These are phyloP conservation scores for Oryzias curvinotus DNA, from an alignment of 2,113 vertebrate species.

Conservation along the genomic window DNA sequence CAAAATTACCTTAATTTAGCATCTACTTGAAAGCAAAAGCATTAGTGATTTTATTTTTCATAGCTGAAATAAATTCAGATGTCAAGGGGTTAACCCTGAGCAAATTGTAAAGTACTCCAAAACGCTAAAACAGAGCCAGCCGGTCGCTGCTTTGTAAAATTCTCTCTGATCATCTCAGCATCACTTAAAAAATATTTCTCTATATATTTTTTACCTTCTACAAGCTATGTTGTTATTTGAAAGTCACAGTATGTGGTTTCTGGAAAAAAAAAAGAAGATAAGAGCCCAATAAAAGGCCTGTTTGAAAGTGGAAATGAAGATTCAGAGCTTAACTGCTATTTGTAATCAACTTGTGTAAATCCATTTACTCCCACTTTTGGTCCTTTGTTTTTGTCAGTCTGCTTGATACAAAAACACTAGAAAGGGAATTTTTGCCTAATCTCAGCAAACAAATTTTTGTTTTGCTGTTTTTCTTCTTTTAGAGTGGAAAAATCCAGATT, in stretches of 20 bases:
- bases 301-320: slow-evolving; percentile 56
- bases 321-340: slow-evolving; percentile 51
- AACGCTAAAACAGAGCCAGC: too few species aligned
- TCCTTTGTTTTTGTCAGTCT: slow-evolving; percentile 1
- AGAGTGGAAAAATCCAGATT: slow-evolving; percentile 27
- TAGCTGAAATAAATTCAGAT: too few species aligned
- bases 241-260: slow-evolving; percentile 36
- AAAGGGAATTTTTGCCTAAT: slow-evolving; percentile 36
- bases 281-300: slow-evolving; percentile 32
- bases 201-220: neutral
- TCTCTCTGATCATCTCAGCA: slow-evolving; percentile 35
- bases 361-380: slow-evolving; percentile 24
- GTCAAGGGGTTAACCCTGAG: too few species aligned
- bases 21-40: too few species aligned
- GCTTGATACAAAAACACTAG: slow-evolving; percentile 30
- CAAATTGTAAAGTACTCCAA: too few species aligned
- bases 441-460: slow-evolving; percentile 24
- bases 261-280: slow-evolving; percentile 42
- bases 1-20: too few species aligned
- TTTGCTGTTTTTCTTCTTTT: neutral
- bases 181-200: slow-evolving; percentile 18
- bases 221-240: slow-evolving; percentile 52
- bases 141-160: slow-evolving; percentile 40
- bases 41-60: too few species aligned
- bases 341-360: slow-evolving; percentile 67